These are phyloP conservation scores for Augochlorella aurata DNA, from an alignment of 2,888 invertebrate species.

Conservation along the genomic window DNA sequence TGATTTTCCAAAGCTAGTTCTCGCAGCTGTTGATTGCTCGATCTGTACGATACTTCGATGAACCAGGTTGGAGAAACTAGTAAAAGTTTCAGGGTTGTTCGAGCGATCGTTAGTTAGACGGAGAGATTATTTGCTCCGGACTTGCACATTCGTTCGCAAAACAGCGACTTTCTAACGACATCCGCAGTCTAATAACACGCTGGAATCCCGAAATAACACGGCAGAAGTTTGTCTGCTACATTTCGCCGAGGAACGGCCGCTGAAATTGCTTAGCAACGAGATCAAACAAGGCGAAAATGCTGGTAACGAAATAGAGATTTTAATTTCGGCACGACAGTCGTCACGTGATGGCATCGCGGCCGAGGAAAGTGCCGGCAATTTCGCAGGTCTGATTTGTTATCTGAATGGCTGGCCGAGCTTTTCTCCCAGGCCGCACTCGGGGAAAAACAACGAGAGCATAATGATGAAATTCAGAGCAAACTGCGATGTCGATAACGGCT, in stretches of 20 bases:
- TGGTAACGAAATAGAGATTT: neutral
- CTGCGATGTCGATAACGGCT: neutral
- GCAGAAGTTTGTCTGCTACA: neutral
- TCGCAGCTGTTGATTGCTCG: neutral
- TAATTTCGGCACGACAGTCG: neutral
- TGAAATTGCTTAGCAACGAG: slow-evolving; percentile 3
- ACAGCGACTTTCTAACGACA: slow-evolving; percentile 6
- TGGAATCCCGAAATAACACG: neutral
- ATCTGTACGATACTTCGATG: neutral
- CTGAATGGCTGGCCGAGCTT: neutral
- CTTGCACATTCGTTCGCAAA: neutral
- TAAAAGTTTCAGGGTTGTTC: neutral
- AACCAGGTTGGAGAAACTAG: neutral
- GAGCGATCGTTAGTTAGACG: neutral
- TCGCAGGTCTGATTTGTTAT: neutral
- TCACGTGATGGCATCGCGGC: neutral
- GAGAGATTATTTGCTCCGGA: neutral
- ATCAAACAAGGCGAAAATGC: slow-evolving; percentile 2
- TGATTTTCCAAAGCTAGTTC: neutral
- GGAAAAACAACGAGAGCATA: neutral
- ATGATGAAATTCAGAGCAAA: neutral
- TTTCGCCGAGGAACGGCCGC: neutral
- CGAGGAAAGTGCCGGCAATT: neutral
- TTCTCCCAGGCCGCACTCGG: neutral
- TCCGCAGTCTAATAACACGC: slow-evolving; percentile 6